Percentiles rank a stretch among this genome's conserved stretches.
Conservation (phyloP, 2,888 invertebrate species). For the Onchidella celtica region DNA sequence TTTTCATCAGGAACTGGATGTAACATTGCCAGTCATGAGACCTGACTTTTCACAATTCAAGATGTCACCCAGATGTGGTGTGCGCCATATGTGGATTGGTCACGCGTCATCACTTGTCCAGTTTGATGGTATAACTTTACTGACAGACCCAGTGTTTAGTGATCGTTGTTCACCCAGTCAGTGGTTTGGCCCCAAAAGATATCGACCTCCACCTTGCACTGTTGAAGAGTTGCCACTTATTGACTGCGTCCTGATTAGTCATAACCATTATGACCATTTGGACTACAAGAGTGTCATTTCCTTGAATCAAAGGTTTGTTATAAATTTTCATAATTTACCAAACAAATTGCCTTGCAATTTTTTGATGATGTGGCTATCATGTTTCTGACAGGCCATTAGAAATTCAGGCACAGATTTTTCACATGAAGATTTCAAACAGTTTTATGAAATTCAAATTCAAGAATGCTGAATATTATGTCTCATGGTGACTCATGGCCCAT, state of each 20-base stretch:
- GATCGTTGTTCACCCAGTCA: slow-evolving; percentile 77
- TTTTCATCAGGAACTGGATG: slow-evolving; percentile 68
- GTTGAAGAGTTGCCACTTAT: slow-evolving; percentile 80
- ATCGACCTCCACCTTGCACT: slow-evolving; percentile 70
- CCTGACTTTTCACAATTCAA: slow-evolving; percentile 65
- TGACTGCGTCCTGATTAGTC: slow-evolving; percentile 81
- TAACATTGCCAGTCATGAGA: slow-evolving; percentile 69
- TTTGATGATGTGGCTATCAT: neutral
- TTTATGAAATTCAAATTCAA: no score
- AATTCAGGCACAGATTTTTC: neutral
- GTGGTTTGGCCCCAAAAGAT: slow-evolving; percentile 78
- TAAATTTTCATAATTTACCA: neutral
- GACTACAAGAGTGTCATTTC: slow-evolving; percentile 74
- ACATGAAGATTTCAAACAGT: neutral
- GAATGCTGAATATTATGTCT: no score
- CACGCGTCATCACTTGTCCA: slow-evolving; percentile 81
- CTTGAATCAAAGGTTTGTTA: slow-evolving; percentile 63
- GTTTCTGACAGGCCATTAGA: neutral
- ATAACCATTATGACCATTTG: slow-evolving; percentile 82
- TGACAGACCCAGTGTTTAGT: slow-evolving; percentile 82
- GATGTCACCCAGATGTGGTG: slow-evolving; percentile 60
- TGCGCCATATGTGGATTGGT: slow-evolving; percentile 81
- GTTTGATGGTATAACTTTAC: slow-evolving; percentile 78
- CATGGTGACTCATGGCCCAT: no score
- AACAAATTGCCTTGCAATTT: neutral